Base-by-base conservation (phyloP, 2,797 vertebrate species). In the Acanthornis magna region DNA sequence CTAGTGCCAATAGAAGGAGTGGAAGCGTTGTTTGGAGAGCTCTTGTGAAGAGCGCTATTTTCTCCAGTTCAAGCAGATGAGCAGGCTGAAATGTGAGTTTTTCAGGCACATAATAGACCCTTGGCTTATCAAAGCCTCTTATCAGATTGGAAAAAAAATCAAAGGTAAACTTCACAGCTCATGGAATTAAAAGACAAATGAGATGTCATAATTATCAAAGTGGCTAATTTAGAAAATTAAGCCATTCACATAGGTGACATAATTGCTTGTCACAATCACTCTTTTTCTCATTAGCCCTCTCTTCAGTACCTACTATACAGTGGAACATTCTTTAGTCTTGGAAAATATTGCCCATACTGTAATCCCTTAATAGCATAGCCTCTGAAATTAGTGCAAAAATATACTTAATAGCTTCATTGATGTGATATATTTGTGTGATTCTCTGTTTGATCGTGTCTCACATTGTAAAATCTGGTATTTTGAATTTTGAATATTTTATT, bases 121-220 rank as follows among this genome's bases (percentile, higher is more conserved):
- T 96, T 98, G 96, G 98, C 97, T 97, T 98, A 98, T 98, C 98
- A 98, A 96, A 97, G 89, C 92, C 97, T 97, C 97, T 98, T 98
- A 98, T 98, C 97, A 97, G 97, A 98, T 97, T 97, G 95, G 91
- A 88, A 97, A 96, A 86, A 97, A 97, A 98, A 96, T 97, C 96
- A 97, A 98, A 98, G 97, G 95, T 98, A 98, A 98, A 98, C 97
- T 98, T 98, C 97, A 96, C 97, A 96, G 97, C 97, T 98, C 96
- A 89, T 96, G 94, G 96, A 98, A 98, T 98, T 98, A 98, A 98
- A 98, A 98, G 98, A 98, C 98, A 98, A 98, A 98, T 98, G 98
- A 98, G 98, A 98, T 98, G 98, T 98, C 98, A 98, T 98, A 98
- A 98, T 98, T 98, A 98, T 98, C 98, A 98, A 98, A 98, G 98